Conservation (phyloP, 2,113 vertebrate species). For the Melanocharis versteri region DNA sequence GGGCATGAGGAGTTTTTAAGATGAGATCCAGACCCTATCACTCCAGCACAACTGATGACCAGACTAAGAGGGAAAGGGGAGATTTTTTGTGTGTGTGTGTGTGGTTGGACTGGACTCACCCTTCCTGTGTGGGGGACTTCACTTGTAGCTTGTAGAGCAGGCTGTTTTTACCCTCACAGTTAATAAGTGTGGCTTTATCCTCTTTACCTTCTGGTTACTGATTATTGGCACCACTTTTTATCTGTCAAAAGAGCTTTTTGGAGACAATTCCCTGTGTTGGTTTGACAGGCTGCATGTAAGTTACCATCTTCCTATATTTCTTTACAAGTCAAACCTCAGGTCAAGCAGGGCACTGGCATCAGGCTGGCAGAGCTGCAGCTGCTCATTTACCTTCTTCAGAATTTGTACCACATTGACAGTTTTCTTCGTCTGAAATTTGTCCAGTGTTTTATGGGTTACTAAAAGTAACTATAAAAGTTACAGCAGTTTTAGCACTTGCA, state of each 20-base stretch:
- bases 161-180: background rate
- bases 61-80: background rate
- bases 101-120: background rate
- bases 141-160: background rate
- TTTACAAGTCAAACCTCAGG: background rate
- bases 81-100: background rate
- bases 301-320: background rate
- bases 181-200: background rate
- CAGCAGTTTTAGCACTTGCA: background rate
- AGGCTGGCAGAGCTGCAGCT: background rate
- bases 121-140: background rate
- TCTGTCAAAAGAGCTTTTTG: background rate
- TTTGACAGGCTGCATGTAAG: background rate
- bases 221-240: background rate
- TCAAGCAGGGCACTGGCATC: background rate
- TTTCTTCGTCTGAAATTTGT: background rate
- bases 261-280: background rate
- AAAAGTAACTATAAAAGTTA: constrained; percentile 9
- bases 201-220: background rate
- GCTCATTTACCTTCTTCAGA: background rate
- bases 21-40: background rate
- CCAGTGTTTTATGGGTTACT: constrained; percentile 6
- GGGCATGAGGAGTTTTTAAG: background rate
- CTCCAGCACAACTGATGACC: rapidly evolving
- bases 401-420: background rate